Percentiles rank a stretch among this genome's conserved stretches.
Evolutionary conservation across 2,113 vertebrate species (phyloP).

Genomic region (Oxyura jamaicensis): DNA sequence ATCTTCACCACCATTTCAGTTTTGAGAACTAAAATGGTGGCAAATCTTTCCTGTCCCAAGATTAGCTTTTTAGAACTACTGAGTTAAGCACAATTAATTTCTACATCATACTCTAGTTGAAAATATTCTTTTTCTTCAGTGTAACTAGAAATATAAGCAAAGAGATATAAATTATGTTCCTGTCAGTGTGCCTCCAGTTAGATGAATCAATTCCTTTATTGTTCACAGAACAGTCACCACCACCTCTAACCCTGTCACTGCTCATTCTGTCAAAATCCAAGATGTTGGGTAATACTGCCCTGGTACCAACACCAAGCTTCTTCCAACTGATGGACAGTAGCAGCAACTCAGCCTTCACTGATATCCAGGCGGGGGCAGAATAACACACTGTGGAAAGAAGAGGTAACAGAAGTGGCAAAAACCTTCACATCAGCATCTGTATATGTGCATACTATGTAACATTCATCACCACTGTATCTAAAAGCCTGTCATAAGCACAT

Average conservation of each 20-base stretch:
- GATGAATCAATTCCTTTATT: background rate
- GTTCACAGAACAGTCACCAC: background rate
- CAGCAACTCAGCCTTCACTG: background rate
- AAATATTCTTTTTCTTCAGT: background rate
- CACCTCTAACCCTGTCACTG: conserved; percentile 18
- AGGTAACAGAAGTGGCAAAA: background rate
- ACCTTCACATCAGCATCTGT: background rate
- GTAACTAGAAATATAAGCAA: background rate
- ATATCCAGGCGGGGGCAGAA: background rate
- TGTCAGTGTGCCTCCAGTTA: background rate
- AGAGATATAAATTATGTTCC: background rate
- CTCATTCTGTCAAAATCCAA: background rate
- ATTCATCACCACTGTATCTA: background rate
- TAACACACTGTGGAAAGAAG: background rate
- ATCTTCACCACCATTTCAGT: background rate
- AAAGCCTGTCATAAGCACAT: background rate
- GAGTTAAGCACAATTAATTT: background rate
- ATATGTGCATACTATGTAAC: background rate
- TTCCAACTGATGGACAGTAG: background rate
- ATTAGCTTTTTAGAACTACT: background rate
- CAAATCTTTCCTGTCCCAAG: background rate
- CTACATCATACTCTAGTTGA: background rate
- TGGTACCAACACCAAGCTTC: background rate
- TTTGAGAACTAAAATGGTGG: background rate
- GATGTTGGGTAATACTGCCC: background rate